Base-by-base conservation (phyloP, 2,888 invertebrate genomes). In the Habrosyne pyritoides region DNA sequence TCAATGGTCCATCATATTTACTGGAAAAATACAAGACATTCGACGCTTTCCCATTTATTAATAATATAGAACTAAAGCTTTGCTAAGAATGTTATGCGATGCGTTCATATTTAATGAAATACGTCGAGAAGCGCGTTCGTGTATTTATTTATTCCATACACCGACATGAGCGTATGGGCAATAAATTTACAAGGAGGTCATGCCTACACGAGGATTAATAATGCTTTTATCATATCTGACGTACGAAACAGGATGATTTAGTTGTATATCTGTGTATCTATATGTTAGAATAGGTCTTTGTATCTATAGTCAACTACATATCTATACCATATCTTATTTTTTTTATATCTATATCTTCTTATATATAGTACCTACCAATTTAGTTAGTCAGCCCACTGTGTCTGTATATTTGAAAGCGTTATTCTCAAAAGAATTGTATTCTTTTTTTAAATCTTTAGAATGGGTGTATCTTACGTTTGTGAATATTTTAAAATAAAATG, bases 111-210 rank as follows among this genome's bases (percentile, higher is more conserved):
- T 56, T 50, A 55, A 61, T 57, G 59, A 53, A 61, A 61, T 28
- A 53, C 36, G 57, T 49, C 26, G 42, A 21, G 48, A 56, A 61
- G 58, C 54, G 57, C 55, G 28, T 52, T 49, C 28, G 52, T 54
- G 53, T 56, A 47, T 56, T 53, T 57, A 55, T 50, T 53, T 58
- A 55, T 21, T 49, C 56, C 48, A 55, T 52, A 53, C 54, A 53
- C 49, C 54, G 59, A 53, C 53, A 53, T 49, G 46, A 56, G 54
- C 59, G 52, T 59, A 57, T 47, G 6, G 63, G 60, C 66, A 60
- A 70, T 70, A 71, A 66, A 71, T 70, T 65, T 57, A 68, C 57
- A 63, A 66, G 66, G 61, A 71, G 68, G 71, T 70, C 71, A 68
- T 56, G 66, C 71, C 63, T 62, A 60, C 61, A 64, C 49, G 64